phyloP scores from a whole-genome alignment of 37 sponge, comb jelly and placozoan genomes.

The Dysidea cf. avara region DNA sequence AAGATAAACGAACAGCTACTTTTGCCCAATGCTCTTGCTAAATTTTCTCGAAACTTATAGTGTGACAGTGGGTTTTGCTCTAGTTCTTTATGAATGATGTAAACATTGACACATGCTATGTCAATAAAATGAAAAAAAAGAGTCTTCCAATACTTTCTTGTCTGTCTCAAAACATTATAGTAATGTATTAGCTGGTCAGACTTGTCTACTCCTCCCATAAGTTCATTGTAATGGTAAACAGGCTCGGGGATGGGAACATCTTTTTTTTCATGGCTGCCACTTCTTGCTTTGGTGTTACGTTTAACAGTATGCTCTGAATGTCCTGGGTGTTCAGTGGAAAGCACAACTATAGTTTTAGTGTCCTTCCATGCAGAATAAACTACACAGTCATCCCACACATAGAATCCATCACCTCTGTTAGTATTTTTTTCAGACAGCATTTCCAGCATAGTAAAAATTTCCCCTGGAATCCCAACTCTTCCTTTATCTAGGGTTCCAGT shows the following conservation, averaged over 20 bases:
- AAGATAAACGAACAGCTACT: too few relatives aligned
- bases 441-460: not conserved
- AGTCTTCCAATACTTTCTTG: constrained; percentile 29
- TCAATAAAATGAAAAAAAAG: constrained; percentile 24
- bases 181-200: constrained; percentile 13
- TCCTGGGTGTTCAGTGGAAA: constrained; percentile 4
- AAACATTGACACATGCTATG: not conserved
- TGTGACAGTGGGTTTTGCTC: too few relatives aligned
- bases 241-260: constrained; percentile 11
- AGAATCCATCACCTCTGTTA: constrained; percentile 4
- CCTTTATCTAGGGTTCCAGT: constrained; percentile 10
- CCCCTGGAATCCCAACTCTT: not conserved
- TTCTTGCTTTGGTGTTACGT: not conserved
- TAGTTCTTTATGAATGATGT: constrained; percentile 1
- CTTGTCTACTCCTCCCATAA: constrained; percentile 32
- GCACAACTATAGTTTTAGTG: constrained; percentile 4
- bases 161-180: not conserved
- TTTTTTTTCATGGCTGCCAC: not conserved
- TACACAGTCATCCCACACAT: not conserved
- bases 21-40: too few relatives aligned
- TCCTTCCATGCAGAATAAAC: constrained; percentile 23
- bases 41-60: too few relatives aligned
- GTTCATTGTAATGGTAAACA: not conserved
- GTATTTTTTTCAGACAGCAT: not conserved
- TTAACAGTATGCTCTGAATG: not conserved